A percentile compares a stretch with the other conserved stretches of the same genome.
Conservation (phyloP, 2,113 vertebrate species). For the Aptenodytes patagonicus region DNA sequence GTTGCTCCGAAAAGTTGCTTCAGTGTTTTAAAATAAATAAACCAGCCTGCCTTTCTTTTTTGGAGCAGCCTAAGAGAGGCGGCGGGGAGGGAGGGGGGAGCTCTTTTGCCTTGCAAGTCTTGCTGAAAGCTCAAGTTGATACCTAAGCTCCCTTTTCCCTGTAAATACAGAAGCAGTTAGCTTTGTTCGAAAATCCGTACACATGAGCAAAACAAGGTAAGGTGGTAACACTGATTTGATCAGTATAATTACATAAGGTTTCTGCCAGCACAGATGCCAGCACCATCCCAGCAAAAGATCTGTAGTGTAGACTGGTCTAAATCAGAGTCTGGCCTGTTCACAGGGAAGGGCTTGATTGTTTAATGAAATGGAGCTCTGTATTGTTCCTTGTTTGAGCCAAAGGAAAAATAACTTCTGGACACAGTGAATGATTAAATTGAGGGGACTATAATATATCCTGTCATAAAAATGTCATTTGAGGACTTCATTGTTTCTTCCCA, state of each 20-base stretch:
- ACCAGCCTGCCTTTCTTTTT: background rate
- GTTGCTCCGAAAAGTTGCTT: background rate
- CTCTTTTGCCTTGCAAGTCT: background rate
- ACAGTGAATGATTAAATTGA: background rate
- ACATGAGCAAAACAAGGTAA: background rate
- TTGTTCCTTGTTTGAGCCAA: background rate
- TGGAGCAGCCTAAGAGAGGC: background rate
- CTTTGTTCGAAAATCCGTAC: background rate
- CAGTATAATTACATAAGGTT: accelerated
- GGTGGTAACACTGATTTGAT: background rate
- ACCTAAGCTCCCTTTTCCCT: background rate
- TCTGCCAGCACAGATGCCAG: background rate
- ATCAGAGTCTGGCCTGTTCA: background rate
- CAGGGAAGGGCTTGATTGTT: accelerated
- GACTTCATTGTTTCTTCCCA: background rate
- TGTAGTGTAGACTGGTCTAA: background rate
- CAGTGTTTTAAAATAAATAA: background rate
- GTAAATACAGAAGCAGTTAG: background rate
- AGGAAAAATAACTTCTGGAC: background rate
- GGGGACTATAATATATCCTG: background rate
- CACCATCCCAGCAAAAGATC: background rate
- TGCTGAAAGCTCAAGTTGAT: background rate
- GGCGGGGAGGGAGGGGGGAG: background rate
- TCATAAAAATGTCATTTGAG: background rate
- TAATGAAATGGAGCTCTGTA: background rate